phyloP scores from a whole-genome alignment of 2,113 vertebrate species.

The Cairina moschata region DNA sequence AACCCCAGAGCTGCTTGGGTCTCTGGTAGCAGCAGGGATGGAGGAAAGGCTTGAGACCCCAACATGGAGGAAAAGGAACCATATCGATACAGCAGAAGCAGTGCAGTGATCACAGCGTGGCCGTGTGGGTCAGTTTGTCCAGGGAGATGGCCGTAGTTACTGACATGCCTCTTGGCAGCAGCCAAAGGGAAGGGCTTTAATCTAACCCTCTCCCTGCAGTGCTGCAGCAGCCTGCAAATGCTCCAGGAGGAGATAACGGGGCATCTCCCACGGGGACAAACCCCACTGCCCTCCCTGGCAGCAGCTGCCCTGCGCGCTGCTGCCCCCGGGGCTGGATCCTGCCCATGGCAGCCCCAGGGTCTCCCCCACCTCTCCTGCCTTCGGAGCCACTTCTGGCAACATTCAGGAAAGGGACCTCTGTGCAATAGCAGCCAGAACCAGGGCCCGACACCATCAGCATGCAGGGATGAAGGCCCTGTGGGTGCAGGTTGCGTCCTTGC shows the following conservation, averaged over 20 bases:
- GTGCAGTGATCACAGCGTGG: fast-evolving
- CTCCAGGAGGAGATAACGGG: not conserved
- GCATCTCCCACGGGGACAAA: not conserved
- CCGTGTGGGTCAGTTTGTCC: fast-evolving
- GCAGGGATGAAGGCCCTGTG: not conserved
- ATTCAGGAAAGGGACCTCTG: slow-evolving; percentile 21
- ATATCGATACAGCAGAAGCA: not conserved
- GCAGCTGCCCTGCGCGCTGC: not conserved
- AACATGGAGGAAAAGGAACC: not conserved
- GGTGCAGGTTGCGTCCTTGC: not conserved
- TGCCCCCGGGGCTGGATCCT: not conserved
- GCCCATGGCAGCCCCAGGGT: fast-evolving
- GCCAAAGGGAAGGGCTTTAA: not conserved
- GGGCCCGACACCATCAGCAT: not conserved
- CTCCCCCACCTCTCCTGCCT: not conserved
- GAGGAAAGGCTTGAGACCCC: not conserved
- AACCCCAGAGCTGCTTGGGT: not conserved
- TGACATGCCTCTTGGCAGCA: not conserved
- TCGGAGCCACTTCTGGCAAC: not conserved
- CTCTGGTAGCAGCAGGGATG: not conserved
- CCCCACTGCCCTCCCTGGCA: not conserved
- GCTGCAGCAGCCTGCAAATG: not conserved
- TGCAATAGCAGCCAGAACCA: slow-evolving; percentile 45
- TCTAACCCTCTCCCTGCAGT: not conserved
- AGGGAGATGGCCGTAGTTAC: not conserved